Evolutionary conservation across 1,140 invertebrate genomes (phyloP), one percentile per base, ranked within the genome.

Genomic region (Charaxes varanes): DNA sequence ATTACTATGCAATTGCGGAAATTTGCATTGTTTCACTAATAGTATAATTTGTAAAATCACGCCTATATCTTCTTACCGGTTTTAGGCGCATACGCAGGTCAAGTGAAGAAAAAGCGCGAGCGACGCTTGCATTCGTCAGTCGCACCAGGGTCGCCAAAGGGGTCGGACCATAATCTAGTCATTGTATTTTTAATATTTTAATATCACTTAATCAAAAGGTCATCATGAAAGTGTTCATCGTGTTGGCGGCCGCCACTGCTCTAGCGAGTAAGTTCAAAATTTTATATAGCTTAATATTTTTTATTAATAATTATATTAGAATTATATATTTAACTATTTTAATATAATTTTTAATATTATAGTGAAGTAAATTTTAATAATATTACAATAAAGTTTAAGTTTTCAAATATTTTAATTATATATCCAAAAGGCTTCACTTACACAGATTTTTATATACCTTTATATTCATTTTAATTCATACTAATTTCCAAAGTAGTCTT

Each of bases 171-270:
- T 52, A 53, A 82, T 82, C 78, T 82, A 82, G 78, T 82, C 78
- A 82, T 70, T 74, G 64, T 64, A 67, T 60, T 61, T 70, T 68
- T 70, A 62, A 57, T 45, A 62, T 55, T 56, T 62, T 62, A 62
- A 54, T 55, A 56, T 67, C 66, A 52, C 38, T 41, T 54, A 62
- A 76, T 63, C 56, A 60, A 70, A 78, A 76, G 57, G 63, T 68
- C 71, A 78, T 42, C 62, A 82, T 82, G 78, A 82, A 79, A 82
- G 74, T 82, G 73, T 80, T 82, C 71, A 69, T 82, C 69, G 76
- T 78, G 41, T 55, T 82, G 56, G 60, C 78, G 40, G 71, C 76
- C 35, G 66, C 60, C 41, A 62, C 76, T 37, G 73, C 78, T 54
- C 41, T 82, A 46, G 74, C 78, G 54, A 78, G 78, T 82, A 69